Evolutionary conservation across 2,113 vertebrate genomes (phyloP).

Genomic region (Climacteris rufus): DNA sequence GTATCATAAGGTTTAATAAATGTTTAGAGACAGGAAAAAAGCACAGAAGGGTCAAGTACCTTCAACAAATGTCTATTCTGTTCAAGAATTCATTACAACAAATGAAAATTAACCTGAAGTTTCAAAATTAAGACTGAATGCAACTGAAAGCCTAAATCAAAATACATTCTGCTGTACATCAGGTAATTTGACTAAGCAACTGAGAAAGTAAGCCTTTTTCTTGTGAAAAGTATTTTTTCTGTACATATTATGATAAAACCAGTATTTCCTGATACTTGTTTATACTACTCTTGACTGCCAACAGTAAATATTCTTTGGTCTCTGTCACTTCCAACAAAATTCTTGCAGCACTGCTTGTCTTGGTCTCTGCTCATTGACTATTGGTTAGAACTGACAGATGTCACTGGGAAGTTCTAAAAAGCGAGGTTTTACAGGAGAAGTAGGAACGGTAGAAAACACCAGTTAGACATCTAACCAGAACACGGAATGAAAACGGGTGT

Average conservation of each 20-base stretch:
- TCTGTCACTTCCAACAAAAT: not conserved
- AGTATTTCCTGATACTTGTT: not conserved
- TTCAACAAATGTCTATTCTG: not conserved
- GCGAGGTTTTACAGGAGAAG: not conserved
- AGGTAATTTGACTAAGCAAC: not conserved
- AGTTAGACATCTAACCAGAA: not conserved
- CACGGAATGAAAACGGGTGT: not conserved
- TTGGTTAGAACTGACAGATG: not conserved
- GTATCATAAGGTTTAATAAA: not conserved
- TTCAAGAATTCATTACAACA: not conserved
- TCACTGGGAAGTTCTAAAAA: not conserved
- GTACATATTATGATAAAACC: not conserved
- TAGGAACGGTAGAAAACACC: not conserved
- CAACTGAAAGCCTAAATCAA: not conserved
- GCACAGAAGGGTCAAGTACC: not conserved
- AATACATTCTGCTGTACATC: not conserved
- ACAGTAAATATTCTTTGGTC: not conserved
- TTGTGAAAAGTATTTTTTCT: not conserved
- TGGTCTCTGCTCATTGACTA: not conserved
- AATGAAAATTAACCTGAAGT: not conserved
- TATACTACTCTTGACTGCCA: not conserved
- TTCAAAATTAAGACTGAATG: not conserved
- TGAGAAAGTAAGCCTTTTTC: not conserved
- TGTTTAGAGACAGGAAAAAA: not conserved
- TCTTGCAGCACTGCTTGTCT: not conserved